phyloP scores from a whole-genome alignment of 2,888 invertebrate genomes.

The Hydrotaea cyrtoneurina region DNA sequence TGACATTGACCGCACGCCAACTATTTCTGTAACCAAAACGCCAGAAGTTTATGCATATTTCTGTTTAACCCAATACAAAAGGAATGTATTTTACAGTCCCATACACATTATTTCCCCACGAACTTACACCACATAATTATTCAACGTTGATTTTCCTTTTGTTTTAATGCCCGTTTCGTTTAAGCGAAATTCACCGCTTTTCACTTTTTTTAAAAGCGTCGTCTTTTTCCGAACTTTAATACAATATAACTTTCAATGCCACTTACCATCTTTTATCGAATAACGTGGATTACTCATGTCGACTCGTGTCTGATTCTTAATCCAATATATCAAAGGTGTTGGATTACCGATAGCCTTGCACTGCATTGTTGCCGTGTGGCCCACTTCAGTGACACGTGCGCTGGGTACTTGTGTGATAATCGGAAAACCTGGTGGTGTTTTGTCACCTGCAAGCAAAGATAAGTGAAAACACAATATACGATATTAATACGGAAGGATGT shows the following conservation, averaged over 20 bases:
- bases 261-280: constrained; percentile 89
- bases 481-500: not conserved
- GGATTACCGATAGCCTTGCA: constrained; percentile 95
- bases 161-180: too few species aligned
- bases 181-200: too few species aligned
- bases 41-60: too few species aligned
- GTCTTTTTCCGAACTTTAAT: too few species aligned
- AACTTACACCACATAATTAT: too few species aligned
- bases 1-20: too few species aligned
- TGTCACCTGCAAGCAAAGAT: constrained; percentile 84
- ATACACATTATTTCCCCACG: too few species aligned
- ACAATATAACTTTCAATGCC: not conserved
- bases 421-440: constrained; percentile 96
- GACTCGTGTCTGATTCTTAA: constrained; percentile 94
- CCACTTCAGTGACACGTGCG: constrained; percentile 97
- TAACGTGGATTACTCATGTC: constrained; percentile 93
- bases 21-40: too few species aligned
- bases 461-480: not conserved
- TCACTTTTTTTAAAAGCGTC: too few species aligned
- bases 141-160: too few species aligned
- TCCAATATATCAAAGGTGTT: constrained; percentile 92
- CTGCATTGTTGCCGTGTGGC: constrained; percentile 92
- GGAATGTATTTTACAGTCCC: too few species aligned
- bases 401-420: constrained; percentile 92
- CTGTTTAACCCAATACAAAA: too few species aligned